Conservation (phyloP, 2,797 vertebrate species). For the Oophaga sylvatica region DNA sequence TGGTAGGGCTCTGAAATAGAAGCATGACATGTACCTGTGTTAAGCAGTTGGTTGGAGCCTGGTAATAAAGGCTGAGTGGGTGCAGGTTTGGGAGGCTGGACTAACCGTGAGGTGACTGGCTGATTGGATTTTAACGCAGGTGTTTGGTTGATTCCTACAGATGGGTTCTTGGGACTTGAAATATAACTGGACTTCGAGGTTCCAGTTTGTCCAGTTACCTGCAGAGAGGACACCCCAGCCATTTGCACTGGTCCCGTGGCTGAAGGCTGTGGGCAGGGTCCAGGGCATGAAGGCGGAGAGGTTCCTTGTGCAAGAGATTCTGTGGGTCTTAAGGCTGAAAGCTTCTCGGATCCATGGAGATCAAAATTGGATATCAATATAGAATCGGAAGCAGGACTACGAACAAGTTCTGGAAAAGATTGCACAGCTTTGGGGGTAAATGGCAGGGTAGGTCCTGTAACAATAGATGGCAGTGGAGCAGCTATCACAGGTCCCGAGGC, state of each 20-base stretch:
- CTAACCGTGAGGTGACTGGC: neutral
- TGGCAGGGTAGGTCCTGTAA: neutral
- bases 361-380: neutral
- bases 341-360: neutral
- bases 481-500: neutral
- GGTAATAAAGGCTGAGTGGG: neutral
- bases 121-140: neutral
- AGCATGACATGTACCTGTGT: neutral
- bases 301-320: neutral
- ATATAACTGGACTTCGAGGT: neutral
- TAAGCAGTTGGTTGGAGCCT: neutral
- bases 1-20: neutral
- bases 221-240: neutral
- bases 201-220: neutral
- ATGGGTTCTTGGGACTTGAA: neutral
- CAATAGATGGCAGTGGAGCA: neutral
- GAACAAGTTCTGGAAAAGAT: neutral
- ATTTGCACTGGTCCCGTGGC: neutral
- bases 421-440: neutral
- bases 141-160: neutral
- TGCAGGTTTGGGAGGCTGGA: neutral
- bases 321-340: conserved; percentile 6
- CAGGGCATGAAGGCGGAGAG: neutral
- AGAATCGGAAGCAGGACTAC: neutral
- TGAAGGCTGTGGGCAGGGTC: neutral